Evolutionary conservation across 2,888 invertebrate species (phyloP), one percentile per base, ranked within the genome.

Genomic region (Sisyra nigra): DNA sequence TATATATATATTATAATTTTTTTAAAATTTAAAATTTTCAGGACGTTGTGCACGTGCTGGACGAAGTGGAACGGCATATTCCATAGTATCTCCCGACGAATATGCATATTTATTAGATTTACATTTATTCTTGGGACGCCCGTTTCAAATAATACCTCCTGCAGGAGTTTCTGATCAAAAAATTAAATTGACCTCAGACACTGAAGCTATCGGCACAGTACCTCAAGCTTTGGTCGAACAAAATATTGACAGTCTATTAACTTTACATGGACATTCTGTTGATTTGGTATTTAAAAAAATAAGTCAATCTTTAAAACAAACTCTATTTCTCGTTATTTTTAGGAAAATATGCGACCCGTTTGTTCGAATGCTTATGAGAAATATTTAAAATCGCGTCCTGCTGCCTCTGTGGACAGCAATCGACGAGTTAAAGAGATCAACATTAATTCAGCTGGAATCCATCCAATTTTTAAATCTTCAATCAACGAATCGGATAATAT

Each of bases 31-130:
- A 15, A 15, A 38, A 15, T 38, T 15, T 14, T 15, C 17, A 81
- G 82, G 83, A 50, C 80, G 98, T 46, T 96, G 96, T 60, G 97
- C 97, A 2, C 74, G 97, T 52, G 97, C 96, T 42, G 97, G 96
- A 1, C 71, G 92, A 29, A 74, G 77, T 30, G 98, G 98, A 29
- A 82, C 79, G 1, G 94, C 98, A 0, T 91, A 82, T 61, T 94
- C 92, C 0, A 72, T 99, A 32, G 72, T 98, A 24, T 70, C 84
- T 0, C 80, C 84, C 0, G 96, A 97, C 47, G 98, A 99, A 61
- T 69, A 87, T 38, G 80, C 97, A 0, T 92, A 91, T 61, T 65
- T 98, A 5, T 59, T 96, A n/a, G 97, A 98, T 64, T 68, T 99
- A 40, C 89, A 93, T 58, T 68, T 98, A 48, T 99, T 98, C 63